A percentile compares a stretch with the other conserved stretches of the same genome.
Conservation (phyloP, 2,888 invertebrate genomes). For the Rugalucina vietnamica region DNA sequence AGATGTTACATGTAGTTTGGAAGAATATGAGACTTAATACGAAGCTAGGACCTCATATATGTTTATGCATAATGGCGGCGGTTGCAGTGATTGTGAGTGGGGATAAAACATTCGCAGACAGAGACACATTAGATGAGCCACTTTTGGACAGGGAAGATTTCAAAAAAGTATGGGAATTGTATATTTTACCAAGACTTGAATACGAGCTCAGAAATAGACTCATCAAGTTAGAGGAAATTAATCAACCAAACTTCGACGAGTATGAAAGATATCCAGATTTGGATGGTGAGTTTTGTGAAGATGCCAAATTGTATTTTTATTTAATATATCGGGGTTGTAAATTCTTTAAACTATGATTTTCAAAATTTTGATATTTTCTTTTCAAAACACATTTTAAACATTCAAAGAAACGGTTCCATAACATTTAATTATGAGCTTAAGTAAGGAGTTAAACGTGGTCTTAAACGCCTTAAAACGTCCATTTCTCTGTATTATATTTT, state of each 20-base stretch:
- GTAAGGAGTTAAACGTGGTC: too few relatives aligned
- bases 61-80: neutral
- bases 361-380: too few relatives aligned
- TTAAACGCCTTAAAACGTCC: too few relatives aligned
- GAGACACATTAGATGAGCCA: neutral
- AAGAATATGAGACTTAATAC: neutral
- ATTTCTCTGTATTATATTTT: too few relatives aligned
- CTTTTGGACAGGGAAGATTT: neutral
- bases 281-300: neutral
- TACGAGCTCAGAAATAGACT: slow-evolving; percentile 5
- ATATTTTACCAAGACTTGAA: slow-evolving; percentile 3
- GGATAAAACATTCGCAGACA: neutral
- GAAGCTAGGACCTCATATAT: neutral
- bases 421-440: too few relatives aligned
- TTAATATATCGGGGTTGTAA: too few relatives aligned
- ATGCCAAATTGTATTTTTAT: neutral
- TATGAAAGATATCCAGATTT: neutral
- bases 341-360: too few relatives aligned
- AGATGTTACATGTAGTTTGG: neutral
- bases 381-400: too few relatives aligned
- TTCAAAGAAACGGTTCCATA: too few relatives aligned
- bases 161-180: neutral
- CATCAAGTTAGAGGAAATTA: neutral
- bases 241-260: neutral
- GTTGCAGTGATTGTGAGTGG: neutral